Evolutionary conservation across 2,797 vertebrate genomes (phyloP), one percentile per base, ranked within the genome.

Genomic region (Remorina albescens): DNA sequence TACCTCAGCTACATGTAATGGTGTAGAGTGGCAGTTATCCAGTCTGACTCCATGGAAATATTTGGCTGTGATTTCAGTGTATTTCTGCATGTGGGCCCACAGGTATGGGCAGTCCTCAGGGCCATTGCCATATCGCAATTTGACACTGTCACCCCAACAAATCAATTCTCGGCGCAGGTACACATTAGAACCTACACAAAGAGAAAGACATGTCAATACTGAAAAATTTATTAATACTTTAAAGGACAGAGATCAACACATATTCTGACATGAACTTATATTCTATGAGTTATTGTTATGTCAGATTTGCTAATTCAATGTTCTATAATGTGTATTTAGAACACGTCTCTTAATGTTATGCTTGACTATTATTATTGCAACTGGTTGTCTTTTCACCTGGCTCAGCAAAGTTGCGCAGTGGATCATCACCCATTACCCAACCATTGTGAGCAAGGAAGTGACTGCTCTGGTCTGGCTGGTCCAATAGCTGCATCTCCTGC

Each of bases 11-110:
- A 99, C 98, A 1, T 97, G 96, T 55, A 99, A 83, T 0, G 98
- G 98, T 0, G 97, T 99, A 1, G 98, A 99, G 88, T 99, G 98
- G 85, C 98, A 99, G 92, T 99, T 99, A 88, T 99, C 98, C 85
- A 99, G 94, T 23, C 98, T 93, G 53, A 99, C 89, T 34, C 98
- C 98, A 0, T 96, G 95, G 90, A 99, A 99, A 69, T 96, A 89
- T 1, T 88, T 95, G 55, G 97, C 98, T 4, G 95, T 97, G 74
- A 96, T 96, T 88, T 99, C 96, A 0, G 97, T 99, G 87, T 99
- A 99, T 76, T 96, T 96, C 89, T 93, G 94, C 98, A 99, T 99
- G 82, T 98, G 96, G 7, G 93, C 95, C 98, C 98, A 99, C 25
- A 99, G 95, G 60, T 96, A 99, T 0, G 98, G 97, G 70, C 97